These are phyloP conservation scores for Philereme vetulata DNA, from an alignment of 2,888 invertebrate genomes.

Conservation along the genomic window DNA sequence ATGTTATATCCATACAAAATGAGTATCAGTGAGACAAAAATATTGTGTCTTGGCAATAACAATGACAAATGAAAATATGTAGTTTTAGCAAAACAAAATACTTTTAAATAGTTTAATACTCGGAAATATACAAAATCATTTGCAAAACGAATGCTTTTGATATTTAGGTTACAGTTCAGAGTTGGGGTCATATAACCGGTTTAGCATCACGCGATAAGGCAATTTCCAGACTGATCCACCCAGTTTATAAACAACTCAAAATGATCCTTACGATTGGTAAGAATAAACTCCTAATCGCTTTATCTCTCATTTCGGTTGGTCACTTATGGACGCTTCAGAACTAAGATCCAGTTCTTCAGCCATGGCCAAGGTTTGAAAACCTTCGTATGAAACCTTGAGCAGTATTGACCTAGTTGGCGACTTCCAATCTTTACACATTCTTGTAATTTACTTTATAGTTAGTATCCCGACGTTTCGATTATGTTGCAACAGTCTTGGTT, in stretches of 20 bases:
- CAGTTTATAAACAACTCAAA: too few species aligned
- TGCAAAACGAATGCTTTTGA: conserved; percentile 16
- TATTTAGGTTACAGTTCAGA: conserved; percentile 24
- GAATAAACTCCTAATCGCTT: too few species aligned
- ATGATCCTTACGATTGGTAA: too few species aligned
- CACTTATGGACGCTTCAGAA: conserved; percentile 17
- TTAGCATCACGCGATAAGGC: conserved; percentile 22
- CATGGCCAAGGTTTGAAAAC: not conserved
- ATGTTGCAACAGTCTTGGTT: too few species aligned
- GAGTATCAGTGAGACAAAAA: too few species aligned
- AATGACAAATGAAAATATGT: too few species aligned
- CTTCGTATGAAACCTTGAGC: conserved; percentile 1
- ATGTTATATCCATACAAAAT: too few species aligned
- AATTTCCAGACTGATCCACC: conserved; percentile 10
- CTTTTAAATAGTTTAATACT: not conserved
- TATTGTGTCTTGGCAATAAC: too few species aligned
- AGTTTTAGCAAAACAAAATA: not conserved
- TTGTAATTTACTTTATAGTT: too few species aligned
- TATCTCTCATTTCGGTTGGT: not conserved
- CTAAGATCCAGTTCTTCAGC: conserved; percentile 2
- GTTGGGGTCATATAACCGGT: conserved; percentile 33
- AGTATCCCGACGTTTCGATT: too few species aligned
- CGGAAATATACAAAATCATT: conserved; percentile 21
- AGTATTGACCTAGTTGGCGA: not conserved
- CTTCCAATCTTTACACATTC: too few species aligned